Evolutionary conservation across 2,888 invertebrate species (phyloP).

Genomic region (Apoderus coryli): DNA sequence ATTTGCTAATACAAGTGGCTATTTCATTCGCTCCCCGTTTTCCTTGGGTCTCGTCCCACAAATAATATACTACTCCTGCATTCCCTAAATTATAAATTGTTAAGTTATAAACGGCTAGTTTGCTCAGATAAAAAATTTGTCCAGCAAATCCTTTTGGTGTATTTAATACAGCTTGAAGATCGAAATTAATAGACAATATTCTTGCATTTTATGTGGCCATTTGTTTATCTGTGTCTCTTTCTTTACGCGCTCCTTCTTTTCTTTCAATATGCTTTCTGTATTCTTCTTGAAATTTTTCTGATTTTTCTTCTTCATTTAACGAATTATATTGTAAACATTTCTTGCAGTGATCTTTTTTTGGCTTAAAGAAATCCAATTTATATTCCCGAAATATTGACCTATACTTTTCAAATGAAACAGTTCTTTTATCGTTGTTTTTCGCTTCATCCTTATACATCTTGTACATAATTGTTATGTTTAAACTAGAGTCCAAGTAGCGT

Average conservation of each 20-base stretch:
- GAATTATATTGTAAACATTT: slow-evolving; percentile 17
- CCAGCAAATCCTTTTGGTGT: slow-evolving; percentile 21
- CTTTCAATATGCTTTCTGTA: slow-evolving; percentile 16
- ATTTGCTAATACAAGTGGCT: slow-evolving; percentile 18
- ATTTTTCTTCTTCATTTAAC: slow-evolving; percentile 14
- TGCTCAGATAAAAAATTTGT: slow-evolving; percentile 22
- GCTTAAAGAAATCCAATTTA: slow-evolving; percentile 19
- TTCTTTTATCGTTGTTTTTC: slow-evolving; percentile 8
- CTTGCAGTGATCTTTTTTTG: slow-evolving; percentile 21
- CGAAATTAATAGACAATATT: slow-evolving; percentile 21
- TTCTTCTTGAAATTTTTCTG: slow-evolving; percentile 9
- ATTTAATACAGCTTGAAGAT: slow-evolving; percentile 21
- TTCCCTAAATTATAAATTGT: slow-evolving; percentile 24
- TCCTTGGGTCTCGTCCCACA: slow-evolving; percentile 23
- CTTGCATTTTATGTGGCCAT: slow-evolving; percentile 13
- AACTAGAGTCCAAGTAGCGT: slow-evolving; percentile 13
- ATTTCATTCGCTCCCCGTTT: slow-evolving; percentile 23
- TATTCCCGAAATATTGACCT: slow-evolving; percentile 15
- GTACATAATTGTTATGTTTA: slow-evolving; percentile 18
- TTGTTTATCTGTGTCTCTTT: slow-evolving; percentile 21
- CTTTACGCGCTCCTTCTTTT: slow-evolving; percentile 16
- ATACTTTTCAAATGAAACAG: slow-evolving; percentile 17
- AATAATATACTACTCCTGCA: slow-evolving; percentile 22
- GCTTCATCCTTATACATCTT: slow-evolving; percentile 17
- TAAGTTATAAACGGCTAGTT: slow-evolving; percentile 23